phyloP scores from a whole-genome alignment of 2,113 vertebrate genomes.

The Scopus umbretta region DNA sequence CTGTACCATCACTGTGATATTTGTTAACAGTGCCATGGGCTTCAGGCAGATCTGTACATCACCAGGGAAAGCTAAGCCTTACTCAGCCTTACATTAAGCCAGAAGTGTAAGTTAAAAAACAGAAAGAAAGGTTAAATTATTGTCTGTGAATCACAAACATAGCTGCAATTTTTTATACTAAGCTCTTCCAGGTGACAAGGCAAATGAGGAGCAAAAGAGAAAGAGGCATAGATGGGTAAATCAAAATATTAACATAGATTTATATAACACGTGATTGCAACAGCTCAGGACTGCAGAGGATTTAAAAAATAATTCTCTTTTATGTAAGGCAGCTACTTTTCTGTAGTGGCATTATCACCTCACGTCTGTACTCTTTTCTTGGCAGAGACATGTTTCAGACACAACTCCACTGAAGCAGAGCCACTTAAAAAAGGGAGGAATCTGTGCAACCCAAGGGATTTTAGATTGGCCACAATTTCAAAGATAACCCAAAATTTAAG shows the following conservation, averaged over 20 bases:
- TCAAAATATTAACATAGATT: background rate
- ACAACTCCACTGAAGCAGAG: background rate
- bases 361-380: background rate
- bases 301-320: constrained; percentile 22
- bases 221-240: background rate
- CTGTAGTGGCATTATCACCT: background rate
- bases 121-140: background rate
- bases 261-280: background rate
- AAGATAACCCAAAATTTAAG: background rate
- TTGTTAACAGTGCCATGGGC: background rate
- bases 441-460: background rate
- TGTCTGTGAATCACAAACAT: background rate
- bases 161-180: background rate
- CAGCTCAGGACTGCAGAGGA: background rate
- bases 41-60: background rate
- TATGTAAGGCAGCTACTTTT: background rate
- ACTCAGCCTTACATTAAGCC: background rate
- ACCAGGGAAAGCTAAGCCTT: background rate
- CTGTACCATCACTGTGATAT: background rate
- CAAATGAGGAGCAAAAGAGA: background rate
- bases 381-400: background rate
- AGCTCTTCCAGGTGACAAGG: background rate
- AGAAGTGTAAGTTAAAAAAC: background rate
- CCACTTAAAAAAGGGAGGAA: background rate
- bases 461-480: background rate